Evolutionary conservation across 2,888 invertebrate species (phyloP).

Genomic region (Ochropacha duplaris): DNA sequence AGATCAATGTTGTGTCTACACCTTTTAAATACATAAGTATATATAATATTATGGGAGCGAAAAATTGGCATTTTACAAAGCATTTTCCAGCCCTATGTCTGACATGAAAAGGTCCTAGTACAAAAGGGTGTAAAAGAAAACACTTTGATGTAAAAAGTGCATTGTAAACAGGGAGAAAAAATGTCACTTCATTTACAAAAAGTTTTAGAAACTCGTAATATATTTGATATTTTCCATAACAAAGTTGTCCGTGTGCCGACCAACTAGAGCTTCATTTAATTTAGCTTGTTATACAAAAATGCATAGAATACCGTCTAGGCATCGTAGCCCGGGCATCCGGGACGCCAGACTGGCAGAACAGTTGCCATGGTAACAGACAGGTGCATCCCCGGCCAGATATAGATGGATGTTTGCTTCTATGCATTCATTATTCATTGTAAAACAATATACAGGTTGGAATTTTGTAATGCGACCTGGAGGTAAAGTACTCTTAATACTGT

Average conservation of each 20-base stretch:
- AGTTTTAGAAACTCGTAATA: too few relatives aligned
- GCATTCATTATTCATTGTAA: too few relatives aligned
- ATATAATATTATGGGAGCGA: background rate
- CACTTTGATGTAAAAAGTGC: background rate
- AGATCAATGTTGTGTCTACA: too few relatives aligned
- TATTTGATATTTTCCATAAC: too few relatives aligned
- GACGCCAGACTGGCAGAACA: slow-evolving; percentile 18
- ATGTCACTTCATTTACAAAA: background rate
- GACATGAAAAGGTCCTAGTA: background rate
- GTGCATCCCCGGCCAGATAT: slow-evolving; percentile 4
- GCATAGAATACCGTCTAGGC: background rate
- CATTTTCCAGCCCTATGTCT: background rate
- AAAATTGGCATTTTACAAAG: background rate
- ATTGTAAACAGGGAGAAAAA: background rate
- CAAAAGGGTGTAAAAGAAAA: background rate
- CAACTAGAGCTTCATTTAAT: background rate
- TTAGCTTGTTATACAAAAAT: background rate
- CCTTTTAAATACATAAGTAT: too few relatives aligned
- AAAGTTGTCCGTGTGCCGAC: background rate
- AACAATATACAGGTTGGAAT: too few relatives aligned
- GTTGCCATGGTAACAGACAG: slow-evolving; percentile 33
- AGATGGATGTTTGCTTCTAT: background rate
- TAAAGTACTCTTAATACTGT: too few relatives aligned
- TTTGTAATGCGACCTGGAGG: too few relatives aligned
- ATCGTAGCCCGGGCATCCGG: background rate